Conservation (phyloP, 2,113 vertebrate genomes). For the Nyctereutes procyonoides region DNA sequence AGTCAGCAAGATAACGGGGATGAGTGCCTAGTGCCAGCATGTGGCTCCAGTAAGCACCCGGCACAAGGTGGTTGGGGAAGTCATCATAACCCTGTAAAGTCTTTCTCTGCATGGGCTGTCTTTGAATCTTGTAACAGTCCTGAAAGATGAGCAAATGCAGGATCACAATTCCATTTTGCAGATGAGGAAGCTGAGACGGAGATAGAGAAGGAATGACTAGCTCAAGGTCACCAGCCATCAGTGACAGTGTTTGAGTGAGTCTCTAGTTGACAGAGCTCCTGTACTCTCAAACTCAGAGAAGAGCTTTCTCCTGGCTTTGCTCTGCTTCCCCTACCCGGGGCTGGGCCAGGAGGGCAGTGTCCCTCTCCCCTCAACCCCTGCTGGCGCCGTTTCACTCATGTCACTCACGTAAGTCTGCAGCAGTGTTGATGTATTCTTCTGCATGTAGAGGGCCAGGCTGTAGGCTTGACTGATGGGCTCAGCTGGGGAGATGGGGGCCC, state of each 20-base stretch:
- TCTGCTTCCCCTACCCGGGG: background rate
- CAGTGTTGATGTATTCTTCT: slow-evolving; percentile 64
- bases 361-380: background rate
- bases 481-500: slow-evolving; percentile 53
- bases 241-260: background rate
- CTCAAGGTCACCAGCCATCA: background rate
- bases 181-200: background rate
- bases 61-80: background rate
- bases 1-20: background rate
- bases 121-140: background rate
- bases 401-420: slow-evolving; percentile 78
- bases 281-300: too few species aligned
- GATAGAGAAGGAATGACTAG: background rate
- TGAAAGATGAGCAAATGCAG: background rate
- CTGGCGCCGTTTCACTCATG: slow-evolving; percentile 37
- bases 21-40: background rate
- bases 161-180: background rate
- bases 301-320: background rate
- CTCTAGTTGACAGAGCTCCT: background rate
- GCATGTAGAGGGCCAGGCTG: slow-evolving; percentile 77
- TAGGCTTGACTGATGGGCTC: slow-evolving; percentile 76
- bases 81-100: background rate
- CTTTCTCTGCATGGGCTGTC: background rate
- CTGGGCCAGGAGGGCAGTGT: background rate
- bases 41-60: background rate